phyloP scores from a whole-genome alignment of 2,113 vertebrate genomes.

The Shinisaurus crocodilurus region DNA sequence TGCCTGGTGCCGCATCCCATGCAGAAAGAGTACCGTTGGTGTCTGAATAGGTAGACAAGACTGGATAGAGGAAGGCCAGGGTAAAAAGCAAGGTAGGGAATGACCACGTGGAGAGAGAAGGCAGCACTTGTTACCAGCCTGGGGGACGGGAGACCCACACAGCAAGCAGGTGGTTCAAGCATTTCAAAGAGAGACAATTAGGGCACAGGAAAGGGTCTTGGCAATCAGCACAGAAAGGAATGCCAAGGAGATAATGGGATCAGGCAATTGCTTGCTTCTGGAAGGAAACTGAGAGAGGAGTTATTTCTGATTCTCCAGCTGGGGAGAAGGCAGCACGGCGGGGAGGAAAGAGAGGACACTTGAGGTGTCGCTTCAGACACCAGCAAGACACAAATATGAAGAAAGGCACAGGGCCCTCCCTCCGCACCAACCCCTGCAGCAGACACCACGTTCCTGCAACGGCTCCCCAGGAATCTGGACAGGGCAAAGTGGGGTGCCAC shows the following conservation, averaged over 20 bases:
- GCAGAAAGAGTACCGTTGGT: background rate
- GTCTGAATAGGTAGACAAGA: background rate
- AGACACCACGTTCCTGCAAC: background rate
- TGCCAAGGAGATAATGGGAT: too few relatives aligned
- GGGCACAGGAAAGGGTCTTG: too few relatives aligned
- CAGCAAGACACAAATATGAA: background rate
- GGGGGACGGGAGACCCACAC: background rate
- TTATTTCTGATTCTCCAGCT: too few relatives aligned
- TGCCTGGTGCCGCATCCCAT: background rate
- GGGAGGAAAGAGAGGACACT: background rate
- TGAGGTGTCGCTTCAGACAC: rapidly evolving
- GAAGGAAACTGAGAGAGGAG: background rate
- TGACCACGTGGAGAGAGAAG: background rate
- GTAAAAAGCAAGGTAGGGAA: too few relatives aligned
- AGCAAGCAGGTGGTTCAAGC: background rate
- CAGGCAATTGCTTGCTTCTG: background rate
- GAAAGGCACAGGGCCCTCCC: background rate
- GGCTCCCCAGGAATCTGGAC: background rate
- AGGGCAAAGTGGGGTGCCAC: background rate
- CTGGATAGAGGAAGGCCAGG: background rate
- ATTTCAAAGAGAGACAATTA: background rate
- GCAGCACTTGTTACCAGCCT: too few relatives aligned
- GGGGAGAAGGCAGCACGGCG: background rate
- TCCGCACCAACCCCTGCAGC: too few relatives aligned
- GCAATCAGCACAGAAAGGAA: too few relatives aligned